Conservation (phyloP, 23 tunicate genomes). For the Trididemnum nubilum region DNA sequence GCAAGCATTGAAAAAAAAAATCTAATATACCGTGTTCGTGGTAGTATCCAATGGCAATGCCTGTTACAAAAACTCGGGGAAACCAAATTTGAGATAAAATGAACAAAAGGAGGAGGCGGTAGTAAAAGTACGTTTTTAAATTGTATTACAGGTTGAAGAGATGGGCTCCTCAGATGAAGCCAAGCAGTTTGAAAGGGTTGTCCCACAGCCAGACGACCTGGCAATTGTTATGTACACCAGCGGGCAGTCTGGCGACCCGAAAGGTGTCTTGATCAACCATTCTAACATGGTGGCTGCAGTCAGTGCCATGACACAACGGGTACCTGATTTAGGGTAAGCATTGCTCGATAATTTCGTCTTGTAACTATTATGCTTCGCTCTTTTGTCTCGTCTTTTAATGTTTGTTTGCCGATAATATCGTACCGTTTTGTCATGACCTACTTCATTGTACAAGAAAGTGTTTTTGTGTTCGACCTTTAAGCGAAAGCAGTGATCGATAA, state of each 20-base stretch:
- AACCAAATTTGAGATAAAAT: too few relatives aligned
- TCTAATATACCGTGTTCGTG: too few relatives aligned
- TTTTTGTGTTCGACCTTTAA: too few relatives aligned
- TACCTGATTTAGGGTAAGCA: constrained; percentile 42
- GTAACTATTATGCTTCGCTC: background rate
- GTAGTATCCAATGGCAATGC: too few relatives aligned
- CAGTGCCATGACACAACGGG: constrained; percentile 68
- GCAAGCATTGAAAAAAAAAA: too few relatives aligned
- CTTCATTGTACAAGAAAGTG: too few relatives aligned
- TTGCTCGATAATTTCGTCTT: background rate
- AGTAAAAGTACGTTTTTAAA: background rate
- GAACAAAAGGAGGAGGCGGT: too few relatives aligned
- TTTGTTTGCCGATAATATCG: too few relatives aligned
- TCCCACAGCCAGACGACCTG: constrained; percentile 75
- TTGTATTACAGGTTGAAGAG: constrained; percentile 33
- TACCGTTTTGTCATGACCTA: too few relatives aligned
- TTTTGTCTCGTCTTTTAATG: background rate
- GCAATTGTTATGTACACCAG: constrained; percentile 96
- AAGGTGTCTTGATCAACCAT: constrained; percentile 94
- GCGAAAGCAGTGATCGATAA: too few relatives aligned
- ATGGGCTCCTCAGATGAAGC: constrained; percentile 52
- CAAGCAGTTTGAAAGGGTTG: background rate
- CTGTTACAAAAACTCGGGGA: too few relatives aligned
- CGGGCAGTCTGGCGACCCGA: constrained; percentile 95
- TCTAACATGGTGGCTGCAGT: constrained; percentile 83